These are phyloP conservation scores for Cheilosia soror DNA, from an alignment of 2,888 invertebrate species.

Conservation along the genomic window DNA sequence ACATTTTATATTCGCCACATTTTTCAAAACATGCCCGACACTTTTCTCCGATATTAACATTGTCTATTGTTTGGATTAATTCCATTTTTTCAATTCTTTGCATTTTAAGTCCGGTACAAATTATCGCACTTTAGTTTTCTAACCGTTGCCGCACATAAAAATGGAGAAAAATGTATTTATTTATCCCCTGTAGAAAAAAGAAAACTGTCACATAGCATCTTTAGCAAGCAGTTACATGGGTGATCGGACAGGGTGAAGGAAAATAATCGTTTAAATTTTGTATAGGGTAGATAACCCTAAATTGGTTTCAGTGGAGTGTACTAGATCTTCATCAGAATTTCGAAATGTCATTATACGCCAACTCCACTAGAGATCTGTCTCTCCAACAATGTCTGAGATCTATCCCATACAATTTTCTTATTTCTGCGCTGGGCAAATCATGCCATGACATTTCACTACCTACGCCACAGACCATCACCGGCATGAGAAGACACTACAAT, in stretches of 20 bases:
- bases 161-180: conserved; percentile 41
- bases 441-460: no score
- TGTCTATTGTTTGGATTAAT: conserved; percentile 31
- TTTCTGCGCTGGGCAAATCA: no score
- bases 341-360: no score
- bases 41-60: conserved; percentile 48
- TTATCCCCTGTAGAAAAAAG: not conserved
- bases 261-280: no score
- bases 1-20: conserved; percentile 62
- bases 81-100: conserved; percentile 9
- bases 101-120: conserved; percentile 1
- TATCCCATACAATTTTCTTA: no score
- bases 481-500: no score
- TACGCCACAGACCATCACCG: no score
- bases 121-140: not conserved
- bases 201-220: conserved; percentile 21
- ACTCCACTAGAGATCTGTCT: no score
- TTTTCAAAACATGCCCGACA: conserved; percentile 62
- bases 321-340: not conserved
- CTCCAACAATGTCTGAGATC: no score
- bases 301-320: not conserved
- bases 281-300: no score
- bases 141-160: not conserved
- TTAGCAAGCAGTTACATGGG: not conserved
- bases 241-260: not conserved